Evolutionary conservation across 2,113 vertebrate species (phyloP), one percentile per base, ranked within the genome.

Genomic region (Bettongia penicillata): DNA sequence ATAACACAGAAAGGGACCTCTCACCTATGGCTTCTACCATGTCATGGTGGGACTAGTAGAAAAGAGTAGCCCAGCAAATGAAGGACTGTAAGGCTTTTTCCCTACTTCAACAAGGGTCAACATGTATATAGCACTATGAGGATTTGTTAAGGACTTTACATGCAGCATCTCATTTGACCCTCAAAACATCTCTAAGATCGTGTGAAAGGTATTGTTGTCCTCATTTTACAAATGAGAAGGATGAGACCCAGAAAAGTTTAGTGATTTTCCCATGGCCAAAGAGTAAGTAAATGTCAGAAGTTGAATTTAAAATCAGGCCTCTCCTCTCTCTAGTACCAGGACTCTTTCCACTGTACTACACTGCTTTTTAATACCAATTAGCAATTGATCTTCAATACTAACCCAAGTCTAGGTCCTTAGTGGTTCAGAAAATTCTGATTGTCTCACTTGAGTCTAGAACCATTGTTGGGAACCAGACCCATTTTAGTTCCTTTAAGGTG

Each of bases 361-460:
- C 12, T 37, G 12, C 16, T 84, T 43, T 84, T 61, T 16, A 68
- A 68, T 19, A 68, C 31, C 61, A 68, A 16, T 68, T 14, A 68
- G 26, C 37, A 37, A 12, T 68, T 68, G 31, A 14, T 94, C 77
- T 91, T 94, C 28, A 93, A 53, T 26, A 89, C 43, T 3, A 31
- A 19, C 25, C 16, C 23, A 89, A 12, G 43, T 14, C 51, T 28
- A 3, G 2, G 37, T 28, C 68, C 90, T 51, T 31, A 28, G 9
- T 53, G 6, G 89, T 51, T 92, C 84, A 53, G 50, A 92, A n/a
- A 31, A 84, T 5, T 92, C 26, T 50, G 49, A 51, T 94, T 93
- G 48, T 93, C 14, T 25, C 94, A 52, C 77, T 93, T 55, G 37
- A 95, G 53, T 92, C 3, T 43, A 49, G 51, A 77, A n/a, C n/a